Evolutionary conservation across 2,113 vertebrate species (phyloP).

Genomic region (Toxotes chatareus): DNA sequence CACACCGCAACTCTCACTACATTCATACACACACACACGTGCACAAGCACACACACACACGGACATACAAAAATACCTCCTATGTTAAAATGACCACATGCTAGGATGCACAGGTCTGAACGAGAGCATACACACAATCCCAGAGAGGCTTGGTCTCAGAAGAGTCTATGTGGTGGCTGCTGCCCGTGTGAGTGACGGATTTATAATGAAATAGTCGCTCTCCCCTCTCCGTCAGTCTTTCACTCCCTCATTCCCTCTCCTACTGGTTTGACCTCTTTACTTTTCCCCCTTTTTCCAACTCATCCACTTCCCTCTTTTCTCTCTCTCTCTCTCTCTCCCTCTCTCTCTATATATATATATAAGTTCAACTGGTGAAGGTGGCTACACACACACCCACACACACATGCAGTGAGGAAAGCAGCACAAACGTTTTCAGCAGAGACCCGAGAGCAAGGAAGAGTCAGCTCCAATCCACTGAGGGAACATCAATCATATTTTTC

Average conservation of each 20-base stretch:
- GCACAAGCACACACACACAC: slow-evolving; percentile 23
- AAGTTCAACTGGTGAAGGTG: slow-evolving; percentile 58
- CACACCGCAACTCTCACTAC: slow-evolving; percentile 51
- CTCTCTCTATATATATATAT: slow-evolving; percentile 29
- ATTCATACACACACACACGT: slow-evolving; percentile 21
- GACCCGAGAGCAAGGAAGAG: slow-evolving; percentile 66
- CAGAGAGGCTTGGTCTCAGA: slow-evolving; percentile 55
- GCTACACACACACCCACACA: slow-evolving; percentile 28
- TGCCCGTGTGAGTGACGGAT: slow-evolving; percentile 71
- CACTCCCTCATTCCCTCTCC: slow-evolving; percentile 49
- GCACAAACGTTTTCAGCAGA: slow-evolving; percentile 66
- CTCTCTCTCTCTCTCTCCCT: slow-evolving; percentile 51
- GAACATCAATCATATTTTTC: slow-evolving; percentile 78
- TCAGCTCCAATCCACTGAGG: slow-evolving; percentile 65
- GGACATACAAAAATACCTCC: slow-evolving; percentile 24
- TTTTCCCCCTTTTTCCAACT: slow-evolving; percentile 25
- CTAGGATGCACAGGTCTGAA: slow-evolving; percentile 39
- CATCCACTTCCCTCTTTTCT: slow-evolving; percentile 36
- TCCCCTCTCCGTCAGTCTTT: slow-evolving; percentile 51
- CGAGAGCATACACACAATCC: slow-evolving; percentile 18
- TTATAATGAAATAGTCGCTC: slow-evolving; percentile 77
- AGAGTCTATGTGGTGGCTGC: slow-evolving; percentile 64
- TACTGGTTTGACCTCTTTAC: slow-evolving; percentile 69
- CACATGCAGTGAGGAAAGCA: slow-evolving; percentile 42
- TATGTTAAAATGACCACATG: slow-evolving; percentile 47